phyloP scores from a whole-genome alignment of 37 sponge, comb jelly and placozoan species.

The Halisarca cf. caerulea region DNA sequence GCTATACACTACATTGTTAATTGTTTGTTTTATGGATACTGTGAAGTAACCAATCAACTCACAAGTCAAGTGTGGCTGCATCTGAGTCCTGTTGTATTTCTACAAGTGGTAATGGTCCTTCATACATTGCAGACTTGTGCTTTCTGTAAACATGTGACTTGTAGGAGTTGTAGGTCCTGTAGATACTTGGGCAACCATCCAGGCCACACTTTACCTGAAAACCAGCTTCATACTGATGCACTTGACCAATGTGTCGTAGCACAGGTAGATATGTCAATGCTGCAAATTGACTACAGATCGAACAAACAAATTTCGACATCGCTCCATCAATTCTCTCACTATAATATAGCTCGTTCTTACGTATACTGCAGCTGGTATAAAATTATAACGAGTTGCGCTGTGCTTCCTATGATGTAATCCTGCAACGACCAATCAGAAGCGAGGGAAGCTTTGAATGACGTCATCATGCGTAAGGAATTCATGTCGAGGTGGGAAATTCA shows the following conservation, averaged over 20 bases:
- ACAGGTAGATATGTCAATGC: neutral
- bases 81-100: neutral
- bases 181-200: constrained; percentile 30
- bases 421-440: no score
- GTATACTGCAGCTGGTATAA: no score
- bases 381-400: no score
- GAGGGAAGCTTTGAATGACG: no score
- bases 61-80: neutral
- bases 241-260: constrained; percentile 7
- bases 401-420: no score
- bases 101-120: neutral
- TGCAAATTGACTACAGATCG: neutral
- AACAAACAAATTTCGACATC: neutral
- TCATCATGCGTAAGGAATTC: no score
- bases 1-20: no score
- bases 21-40: no score
- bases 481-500: neutral
- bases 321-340: neutral
- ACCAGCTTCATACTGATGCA: constrained; percentile 30
- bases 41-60: no score
- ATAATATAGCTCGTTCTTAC: no score
- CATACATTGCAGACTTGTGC: neutral
- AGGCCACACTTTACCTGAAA: constrained; percentile 37
- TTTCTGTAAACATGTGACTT: constrained; percentile 15
- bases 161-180: constrained; percentile 8